phyloP scores from a whole-genome alignment of 2,888 invertebrate genomes.

The Nudaria mundana region DNA sequence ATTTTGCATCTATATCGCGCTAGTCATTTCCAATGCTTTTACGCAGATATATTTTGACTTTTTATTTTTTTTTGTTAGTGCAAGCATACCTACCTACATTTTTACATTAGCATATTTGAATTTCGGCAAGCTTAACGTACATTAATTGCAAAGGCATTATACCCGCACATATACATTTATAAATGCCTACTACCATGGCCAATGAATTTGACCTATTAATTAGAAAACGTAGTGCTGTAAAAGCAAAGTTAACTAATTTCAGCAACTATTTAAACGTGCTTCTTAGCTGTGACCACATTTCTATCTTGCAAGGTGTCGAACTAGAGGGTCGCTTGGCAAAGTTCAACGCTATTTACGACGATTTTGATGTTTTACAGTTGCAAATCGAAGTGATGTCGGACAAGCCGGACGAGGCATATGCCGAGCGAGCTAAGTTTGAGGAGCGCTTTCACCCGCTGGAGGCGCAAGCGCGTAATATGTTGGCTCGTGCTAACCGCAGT shows the following conservation, averaged over 20 bases:
- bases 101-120: no score
- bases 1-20: no score
- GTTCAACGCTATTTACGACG: constrained; percentile 2
- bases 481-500: no score
- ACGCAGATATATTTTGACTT: no score
- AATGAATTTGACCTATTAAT: background rate
- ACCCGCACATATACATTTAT: no score
- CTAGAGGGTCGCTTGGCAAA: background rate
- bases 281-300: background rate
- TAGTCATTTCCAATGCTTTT: no score
- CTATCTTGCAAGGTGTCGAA: background rate
- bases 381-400: constrained; percentile 1
- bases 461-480: background rate
- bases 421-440: constrained; percentile 1
- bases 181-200: no score
- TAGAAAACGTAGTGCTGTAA: constrained; percentile 3
- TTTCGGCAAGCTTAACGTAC: no score
- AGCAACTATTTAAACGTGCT: no score
- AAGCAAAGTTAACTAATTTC: constrained; percentile 1
- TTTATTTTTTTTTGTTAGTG: no score
- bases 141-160: no score
- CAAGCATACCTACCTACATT: no score
- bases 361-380: constrained; percentile 1
- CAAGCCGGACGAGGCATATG: constrained; percentile 2
- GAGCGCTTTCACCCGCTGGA: background rate